Evolutionary conservation across 53 echinoderm and acorn worm genomes (phyloP).

Genomic region (Astropecten irregularis): DNA sequence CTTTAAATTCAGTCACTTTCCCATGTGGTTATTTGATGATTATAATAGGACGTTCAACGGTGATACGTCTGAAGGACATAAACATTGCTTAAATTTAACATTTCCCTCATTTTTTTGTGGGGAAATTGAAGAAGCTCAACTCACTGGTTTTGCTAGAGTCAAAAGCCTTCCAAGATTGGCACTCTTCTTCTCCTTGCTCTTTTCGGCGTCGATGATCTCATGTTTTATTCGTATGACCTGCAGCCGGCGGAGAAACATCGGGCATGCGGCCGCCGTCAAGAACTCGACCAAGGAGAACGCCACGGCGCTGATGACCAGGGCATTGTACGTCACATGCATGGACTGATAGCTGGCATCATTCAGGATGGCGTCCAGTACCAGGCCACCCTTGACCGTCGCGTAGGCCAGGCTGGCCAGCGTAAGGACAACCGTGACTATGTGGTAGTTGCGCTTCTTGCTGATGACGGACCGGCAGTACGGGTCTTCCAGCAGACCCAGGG

Average conservation of each 20-base stretch:
- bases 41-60: too few species aligned
- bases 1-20: too few species aligned
- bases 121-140: too few species aligned
- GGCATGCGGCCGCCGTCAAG: conserved; percentile 48
- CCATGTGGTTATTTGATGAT: too few species aligned
- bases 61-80: too few species aligned
- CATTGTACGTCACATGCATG: conserved; percentile 88
- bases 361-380: conserved; percentile 68
- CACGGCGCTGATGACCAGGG: conserved; percentile 73
- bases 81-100: too few species aligned
- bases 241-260: conserved; percentile 69
- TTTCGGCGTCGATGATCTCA: conserved; percentile 59
- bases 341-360: conserved; percentile 54
- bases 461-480: conserved; percentile 65
- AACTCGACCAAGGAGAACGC: conserved; percentile 82
- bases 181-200: conserved; percentile 48
- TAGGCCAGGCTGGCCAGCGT: conserved; percentile 74
- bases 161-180: conserved; percentile 72
- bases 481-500: conserved; percentile 69
- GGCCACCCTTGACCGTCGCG: conserved; percentile 74
- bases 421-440: conserved; percentile 64
- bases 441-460: conserved; percentile 50
- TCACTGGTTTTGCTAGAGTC: conserved; percentile 78
- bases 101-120: too few species aligned
- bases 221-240: conserved; percentile 77